Evolutionary conservation across 2,888 invertebrate genomes (phyloP), one percentile per base, ranked within the genome.

Genomic region (Leucoma salicis): DNA sequence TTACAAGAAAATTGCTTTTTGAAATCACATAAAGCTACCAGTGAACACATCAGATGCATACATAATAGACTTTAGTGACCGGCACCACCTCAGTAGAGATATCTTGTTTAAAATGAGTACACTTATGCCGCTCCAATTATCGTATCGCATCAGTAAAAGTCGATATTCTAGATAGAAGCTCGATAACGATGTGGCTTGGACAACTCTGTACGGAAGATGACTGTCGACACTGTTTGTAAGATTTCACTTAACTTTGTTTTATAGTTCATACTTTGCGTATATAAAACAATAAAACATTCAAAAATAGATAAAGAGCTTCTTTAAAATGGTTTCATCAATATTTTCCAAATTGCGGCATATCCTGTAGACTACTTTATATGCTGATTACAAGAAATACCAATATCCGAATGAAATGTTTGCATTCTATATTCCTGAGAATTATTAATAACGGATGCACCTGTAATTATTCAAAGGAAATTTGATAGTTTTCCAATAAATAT

Each of bases 121-220:
- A 70, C 68, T 73, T 65, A 67, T 54, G 55, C 53, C 58, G 69
- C 61, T 72, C 70, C 63, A 71, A 76, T 77, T 74, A 72, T 58
- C 46, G 52, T 58, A 66, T 65, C 58, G 59, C 54, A 63, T 65
- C 64, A 56, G 64, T 66, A 63, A 66, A 66, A 69, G 61, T 63
- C 60, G 63, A 63, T 64, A 62, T 46, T 47, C 46, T 53, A 64
- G 57, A 69, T 58, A 59, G 59, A 55, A 42, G 46, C 43, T 63
- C 58, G 59, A 65, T 66, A 63, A 63, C 49, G 55, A 57, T 53
- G 55, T 53, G 49, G 57, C 52, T 57, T 50, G 48, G 54, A 63
- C 63, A 49, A 48, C 63, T 69, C 53, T 42, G 49, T 58, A 37
- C 31, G 36, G 21, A 35, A 31, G 42, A 51, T 47, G 38, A 32